Evolutionary conservation across 37 sponge, comb jelly and placozoan genomes (phyloP).

Genomic region (Ianthella basta): DNA sequence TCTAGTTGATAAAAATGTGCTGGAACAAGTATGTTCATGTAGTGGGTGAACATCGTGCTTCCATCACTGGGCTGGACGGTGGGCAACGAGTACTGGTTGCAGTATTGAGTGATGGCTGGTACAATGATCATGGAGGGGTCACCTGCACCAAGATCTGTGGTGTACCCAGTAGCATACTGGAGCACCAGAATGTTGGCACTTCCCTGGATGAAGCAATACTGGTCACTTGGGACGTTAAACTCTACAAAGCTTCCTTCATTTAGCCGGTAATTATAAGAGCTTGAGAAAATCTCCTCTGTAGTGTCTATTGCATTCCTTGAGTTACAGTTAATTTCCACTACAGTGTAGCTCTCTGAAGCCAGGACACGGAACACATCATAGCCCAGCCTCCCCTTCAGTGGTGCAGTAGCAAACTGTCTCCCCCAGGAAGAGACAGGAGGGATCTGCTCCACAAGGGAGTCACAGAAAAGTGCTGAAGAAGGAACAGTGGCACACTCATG

Average conservation of each 20-base stretch:
- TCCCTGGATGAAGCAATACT: slow-evolving; percentile 49
- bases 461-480: slow-evolving; percentile 27
- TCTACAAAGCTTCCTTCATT: slow-evolving; percentile 31
- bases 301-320: background rate
- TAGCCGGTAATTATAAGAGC: background rate
- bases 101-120: slow-evolving; percentile 70
- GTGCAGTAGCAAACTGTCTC: slow-evolving; percentile 28
- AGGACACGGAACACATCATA: slow-evolving; percentile 36
- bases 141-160: background rate
- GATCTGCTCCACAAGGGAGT: slow-evolving; percentile 54
- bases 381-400: slow-evolving; percentile 27
- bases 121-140: slow-evolving; percentile 70
- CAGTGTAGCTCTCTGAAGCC: slow-evolving; percentile 34
- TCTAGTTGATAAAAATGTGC: background rate
- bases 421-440: slow-evolving; percentile 68
- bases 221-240: background rate
- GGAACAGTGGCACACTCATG: slow-evolving; percentile 38
- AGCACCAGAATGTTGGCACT: slow-evolving; percentile 35
- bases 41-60: background rate
- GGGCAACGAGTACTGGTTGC: slow-evolving; percentile 32
- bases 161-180: slow-evolving; percentile 37
- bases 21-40: background rate
- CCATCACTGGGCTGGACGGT: background rate
- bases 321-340: slow-evolving; percentile 33
- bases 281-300: no score